Conservation (phyloP, 2,888 invertebrate species). For the Petrolisthes cinctipes region DNA sequence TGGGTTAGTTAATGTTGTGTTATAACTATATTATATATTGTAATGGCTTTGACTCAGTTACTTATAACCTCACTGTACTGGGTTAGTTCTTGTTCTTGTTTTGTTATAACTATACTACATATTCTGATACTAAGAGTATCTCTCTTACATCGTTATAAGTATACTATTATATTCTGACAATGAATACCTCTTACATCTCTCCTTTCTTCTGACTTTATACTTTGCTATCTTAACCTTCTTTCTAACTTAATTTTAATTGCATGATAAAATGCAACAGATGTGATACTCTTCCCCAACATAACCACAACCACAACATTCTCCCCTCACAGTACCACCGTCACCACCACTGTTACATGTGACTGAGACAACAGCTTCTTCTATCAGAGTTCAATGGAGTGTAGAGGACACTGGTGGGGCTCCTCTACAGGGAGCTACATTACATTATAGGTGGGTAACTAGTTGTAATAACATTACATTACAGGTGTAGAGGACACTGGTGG, state of each 20-base stretch:
- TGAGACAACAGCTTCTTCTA: slow-evolving; percentile 82
- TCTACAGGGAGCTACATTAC: slow-evolving; percentile 72
- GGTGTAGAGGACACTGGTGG: slow-evolving; percentile 75
- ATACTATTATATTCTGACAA: too few relatives aligned
- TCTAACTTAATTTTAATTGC: background rate
- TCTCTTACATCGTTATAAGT: background rate
- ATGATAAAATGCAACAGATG: background rate
- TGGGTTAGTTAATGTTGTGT: slow-evolving; percentile 43
- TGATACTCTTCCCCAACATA: background rate
- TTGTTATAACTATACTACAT: background rate
- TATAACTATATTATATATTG: background rate
- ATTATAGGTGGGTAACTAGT: slow-evolving; percentile 44
- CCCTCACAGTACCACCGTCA: slow-evolving; percentile 77
- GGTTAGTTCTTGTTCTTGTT: background rate
- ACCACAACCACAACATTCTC: background rate
- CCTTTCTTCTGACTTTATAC: too few relatives aligned
- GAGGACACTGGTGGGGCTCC: slow-evolving; percentile 79
- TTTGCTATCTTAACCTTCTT: background rate
- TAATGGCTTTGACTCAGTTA: background rate
- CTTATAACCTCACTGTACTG: background rate
- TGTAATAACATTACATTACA: background rate
- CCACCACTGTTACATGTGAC: slow-evolving; percentile 81
- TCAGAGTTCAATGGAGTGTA: slow-evolving; percentile 82
- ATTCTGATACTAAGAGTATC: background rate
- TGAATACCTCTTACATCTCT: too few relatives aligned